phyloP scores from a whole-genome alignment of 2,797 vertebrate genomes.

The Sebastes hopkinsi region DNA sequence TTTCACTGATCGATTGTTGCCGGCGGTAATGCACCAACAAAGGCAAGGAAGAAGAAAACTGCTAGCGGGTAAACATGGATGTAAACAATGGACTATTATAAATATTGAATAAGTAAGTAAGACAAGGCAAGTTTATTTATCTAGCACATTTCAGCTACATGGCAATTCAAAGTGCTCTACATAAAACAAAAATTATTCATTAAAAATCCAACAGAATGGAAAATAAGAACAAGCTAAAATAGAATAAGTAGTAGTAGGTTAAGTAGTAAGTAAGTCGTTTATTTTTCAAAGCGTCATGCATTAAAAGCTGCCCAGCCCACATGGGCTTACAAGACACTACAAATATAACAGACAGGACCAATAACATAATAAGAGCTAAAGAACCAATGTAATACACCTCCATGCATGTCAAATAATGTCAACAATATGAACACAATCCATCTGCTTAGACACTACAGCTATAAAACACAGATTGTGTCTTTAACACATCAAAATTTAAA shows the following conservation, averaged over 20 bases:
- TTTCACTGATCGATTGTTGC: not conserved
- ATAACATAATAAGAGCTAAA: not conserved
- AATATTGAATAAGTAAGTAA: not conserved
- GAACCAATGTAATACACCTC: not conserved
- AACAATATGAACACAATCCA: not conserved
- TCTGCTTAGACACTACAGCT: not conserved
- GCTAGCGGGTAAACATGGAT: not conserved
- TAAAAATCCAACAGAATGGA: too few relatives aligned
- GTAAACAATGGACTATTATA: not conserved
- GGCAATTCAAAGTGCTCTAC: too few relatives aligned
- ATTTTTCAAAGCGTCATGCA: not conserved
- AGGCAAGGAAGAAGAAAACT: not conserved
- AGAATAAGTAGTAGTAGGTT: not conserved
- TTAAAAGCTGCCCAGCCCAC: not conserved
- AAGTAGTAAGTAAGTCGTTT: not conserved
- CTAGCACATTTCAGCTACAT: too few relatives aligned
- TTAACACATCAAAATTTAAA: not conserved
- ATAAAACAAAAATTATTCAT: too few relatives aligned
- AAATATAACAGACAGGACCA: not conserved
- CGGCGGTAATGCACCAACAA: too few relatives aligned
- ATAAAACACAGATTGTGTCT: not conserved
- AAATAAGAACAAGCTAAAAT: too few relatives aligned
- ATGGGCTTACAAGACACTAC: not conserved
- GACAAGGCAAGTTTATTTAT: too few relatives aligned
- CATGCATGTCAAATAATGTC: not conserved